phyloP scores from a whole-genome alignment of 2,113 vertebrate genomes.

The Pelusios castaneus region DNA sequence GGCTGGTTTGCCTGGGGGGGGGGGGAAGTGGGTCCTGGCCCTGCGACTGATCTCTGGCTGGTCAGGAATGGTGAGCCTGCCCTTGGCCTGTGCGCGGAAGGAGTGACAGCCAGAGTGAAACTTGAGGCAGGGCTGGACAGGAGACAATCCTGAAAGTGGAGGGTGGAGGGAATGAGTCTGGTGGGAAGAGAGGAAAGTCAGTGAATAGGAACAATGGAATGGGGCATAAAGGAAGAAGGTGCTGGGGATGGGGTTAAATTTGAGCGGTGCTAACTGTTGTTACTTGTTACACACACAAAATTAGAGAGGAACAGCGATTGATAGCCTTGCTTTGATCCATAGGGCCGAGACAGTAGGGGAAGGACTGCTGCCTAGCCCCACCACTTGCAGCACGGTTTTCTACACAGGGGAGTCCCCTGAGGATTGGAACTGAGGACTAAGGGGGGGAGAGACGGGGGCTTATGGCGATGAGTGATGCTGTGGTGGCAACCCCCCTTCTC shows the following conservation, averaged over 20 bases:
- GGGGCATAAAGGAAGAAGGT: background rate
- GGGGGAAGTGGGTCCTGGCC: background rate
- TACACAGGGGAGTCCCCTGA: background rate
- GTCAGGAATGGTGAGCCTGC: rapidly evolving
- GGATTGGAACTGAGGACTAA: background rate
- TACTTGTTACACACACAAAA: background rate
- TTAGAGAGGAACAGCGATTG: background rate
- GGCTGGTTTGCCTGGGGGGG: background rate
- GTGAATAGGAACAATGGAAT: background rate
- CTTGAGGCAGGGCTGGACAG: background rate
- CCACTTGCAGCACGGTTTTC: background rate
- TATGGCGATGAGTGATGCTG: background rate
- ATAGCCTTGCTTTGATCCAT: background rate
- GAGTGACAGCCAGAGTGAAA: background rate
- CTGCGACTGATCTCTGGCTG: background rate
- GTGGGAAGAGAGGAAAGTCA: background rate
- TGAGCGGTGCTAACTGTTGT: background rate
- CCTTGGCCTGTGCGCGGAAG: background rate
- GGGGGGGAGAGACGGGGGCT: background rate
- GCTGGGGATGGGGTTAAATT: rapidly evolving
- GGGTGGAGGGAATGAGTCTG: background rate
- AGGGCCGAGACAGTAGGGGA: background rate
- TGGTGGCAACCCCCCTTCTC: too few relatives aligned
- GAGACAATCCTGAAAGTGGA: background rate
- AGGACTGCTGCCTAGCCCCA: background rate